Percentiles rank a stretch among this genome's conserved stretches.
Conservation (phyloP, 2,888 invertebrate genomes). For the Machimus rusticus region DNA sequence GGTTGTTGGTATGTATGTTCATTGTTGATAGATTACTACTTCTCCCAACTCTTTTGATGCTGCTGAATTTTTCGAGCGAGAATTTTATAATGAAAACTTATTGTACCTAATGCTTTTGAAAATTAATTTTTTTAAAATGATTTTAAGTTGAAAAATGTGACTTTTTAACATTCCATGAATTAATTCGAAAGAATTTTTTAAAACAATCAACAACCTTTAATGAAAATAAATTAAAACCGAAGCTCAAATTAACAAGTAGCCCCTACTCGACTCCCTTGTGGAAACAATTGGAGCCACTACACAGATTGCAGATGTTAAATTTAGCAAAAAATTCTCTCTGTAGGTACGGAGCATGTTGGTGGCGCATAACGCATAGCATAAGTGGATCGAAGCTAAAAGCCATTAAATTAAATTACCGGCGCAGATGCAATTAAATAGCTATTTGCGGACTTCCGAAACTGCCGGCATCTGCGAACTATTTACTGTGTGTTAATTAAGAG, state of each 20-base stretch:
- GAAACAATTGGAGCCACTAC: not conserved
- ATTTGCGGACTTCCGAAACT: not conserved
- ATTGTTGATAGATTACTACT: too few relatives aligned
- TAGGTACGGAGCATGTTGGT: not conserved
- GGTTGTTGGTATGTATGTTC: too few relatives aligned
- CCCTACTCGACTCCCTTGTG: not conserved
- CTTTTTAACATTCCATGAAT: too few relatives aligned
- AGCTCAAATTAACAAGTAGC: not conserved
- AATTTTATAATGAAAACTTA: too few relatives aligned
- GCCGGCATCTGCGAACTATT: not conserved
- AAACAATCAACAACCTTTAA: too few relatives aligned
- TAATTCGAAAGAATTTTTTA: not conserved
- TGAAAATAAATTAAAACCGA: not conserved
- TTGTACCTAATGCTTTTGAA: too few relatives aligned
- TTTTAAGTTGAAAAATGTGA: too few relatives aligned
- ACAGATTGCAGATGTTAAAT: not conserved
- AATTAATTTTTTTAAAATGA: too few relatives aligned
- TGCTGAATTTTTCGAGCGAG: too few relatives aligned
- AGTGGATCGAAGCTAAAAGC: not conserved
- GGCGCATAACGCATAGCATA: not conserved
- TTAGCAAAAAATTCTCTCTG: not conserved
- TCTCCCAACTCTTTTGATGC: too few relatives aligned
- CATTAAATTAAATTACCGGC: not conserved
- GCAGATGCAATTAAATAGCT: not conserved
- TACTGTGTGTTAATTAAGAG: not conserved